phyloP scores from a whole-genome alignment of 2,797 vertebrate species.

The Coregonus sp. region DNA sequence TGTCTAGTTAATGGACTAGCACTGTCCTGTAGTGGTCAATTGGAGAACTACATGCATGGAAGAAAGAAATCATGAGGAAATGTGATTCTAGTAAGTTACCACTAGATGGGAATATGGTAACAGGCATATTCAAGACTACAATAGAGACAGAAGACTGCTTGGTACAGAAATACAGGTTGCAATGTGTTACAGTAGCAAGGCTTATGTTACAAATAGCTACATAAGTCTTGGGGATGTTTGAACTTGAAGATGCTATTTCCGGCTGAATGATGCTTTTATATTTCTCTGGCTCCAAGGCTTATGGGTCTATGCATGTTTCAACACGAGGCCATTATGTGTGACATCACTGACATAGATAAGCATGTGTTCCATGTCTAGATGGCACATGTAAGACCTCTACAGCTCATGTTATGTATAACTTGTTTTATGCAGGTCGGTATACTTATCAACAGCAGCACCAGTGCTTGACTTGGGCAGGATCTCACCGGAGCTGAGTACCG shows the following conservation, averaged over 20 bases:
- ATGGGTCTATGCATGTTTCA: background rate
- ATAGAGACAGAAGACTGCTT: background rate
- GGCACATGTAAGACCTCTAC: no score
- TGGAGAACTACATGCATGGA: constrained; percentile 19
- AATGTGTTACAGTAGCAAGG: background rate
- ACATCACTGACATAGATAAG: background rate
- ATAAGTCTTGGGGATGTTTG: background rate
- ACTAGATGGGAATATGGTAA: constrained; percentile 21
- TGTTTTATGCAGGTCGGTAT: no score
- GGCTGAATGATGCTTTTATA: background rate
- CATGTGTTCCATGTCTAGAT: background rate
- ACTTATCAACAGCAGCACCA: no score
- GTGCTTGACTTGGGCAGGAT: no score
- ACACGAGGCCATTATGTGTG: background rate
- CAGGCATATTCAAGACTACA: background rate
- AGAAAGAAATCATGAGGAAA: background rate
- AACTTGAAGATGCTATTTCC: background rate
- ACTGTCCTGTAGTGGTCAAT: constrained; percentile 76
- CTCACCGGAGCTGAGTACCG: no score
- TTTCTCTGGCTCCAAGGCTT: background rate
- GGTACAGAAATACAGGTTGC: background rate
- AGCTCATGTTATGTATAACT: no score
- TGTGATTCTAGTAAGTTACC: background rate
- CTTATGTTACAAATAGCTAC: background rate
- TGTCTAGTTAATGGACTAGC: constrained; percentile 46